These are phyloP conservation scores for Drosophila neonasuta DNA, from an alignment of 2,888 invertebrate species.

Conservation along the genomic window DNA sequence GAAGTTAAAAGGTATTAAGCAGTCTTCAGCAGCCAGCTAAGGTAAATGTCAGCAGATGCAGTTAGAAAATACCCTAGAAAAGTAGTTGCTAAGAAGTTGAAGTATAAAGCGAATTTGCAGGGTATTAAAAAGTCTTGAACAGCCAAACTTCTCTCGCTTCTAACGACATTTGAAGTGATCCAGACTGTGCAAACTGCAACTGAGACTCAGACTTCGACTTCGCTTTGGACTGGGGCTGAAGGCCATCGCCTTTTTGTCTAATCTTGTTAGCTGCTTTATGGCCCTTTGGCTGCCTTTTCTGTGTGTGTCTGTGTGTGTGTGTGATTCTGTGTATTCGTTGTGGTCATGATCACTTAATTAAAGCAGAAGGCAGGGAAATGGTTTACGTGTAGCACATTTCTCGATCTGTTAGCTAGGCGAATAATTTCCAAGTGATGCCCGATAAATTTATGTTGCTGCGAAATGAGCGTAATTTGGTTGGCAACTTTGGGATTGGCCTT, in stretches of 20 bases:
- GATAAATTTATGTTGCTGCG: conserved; percentile 71
- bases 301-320: conserved; percentile 7
- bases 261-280: conserved; percentile 65
- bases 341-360: conserved; percentile 76
- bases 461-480: conserved; percentile 77
- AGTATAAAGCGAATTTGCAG: background rate
- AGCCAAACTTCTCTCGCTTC: conserved; percentile 45
- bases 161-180: conserved; percentile 67
- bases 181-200: conserved; percentile 21
- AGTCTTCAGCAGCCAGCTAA: no score
- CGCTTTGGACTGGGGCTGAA: conserved; percentile 28
- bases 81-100: no score
- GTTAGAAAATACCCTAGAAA: no score
- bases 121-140: conserved; percentile 15
- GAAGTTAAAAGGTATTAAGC: no score
- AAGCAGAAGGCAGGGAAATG: conserved; percentile 42
- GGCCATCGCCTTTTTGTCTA: conserved; percentile 62
- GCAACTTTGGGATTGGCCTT: conserved; percentile 34
- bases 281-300: conserved; percentile 45
- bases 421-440: conserved; percentile 52
- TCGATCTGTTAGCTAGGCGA: conserved; percentile 30
- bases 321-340: conserved; percentile 42
- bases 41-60: no score
- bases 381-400: conserved; percentile 25
- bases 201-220: background rate